Evolutionary conservation across 2,888 invertebrate species (phyloP), one percentile per base, ranked within the genome.

Genomic region (Cremastobaeus sp.): DNA sequence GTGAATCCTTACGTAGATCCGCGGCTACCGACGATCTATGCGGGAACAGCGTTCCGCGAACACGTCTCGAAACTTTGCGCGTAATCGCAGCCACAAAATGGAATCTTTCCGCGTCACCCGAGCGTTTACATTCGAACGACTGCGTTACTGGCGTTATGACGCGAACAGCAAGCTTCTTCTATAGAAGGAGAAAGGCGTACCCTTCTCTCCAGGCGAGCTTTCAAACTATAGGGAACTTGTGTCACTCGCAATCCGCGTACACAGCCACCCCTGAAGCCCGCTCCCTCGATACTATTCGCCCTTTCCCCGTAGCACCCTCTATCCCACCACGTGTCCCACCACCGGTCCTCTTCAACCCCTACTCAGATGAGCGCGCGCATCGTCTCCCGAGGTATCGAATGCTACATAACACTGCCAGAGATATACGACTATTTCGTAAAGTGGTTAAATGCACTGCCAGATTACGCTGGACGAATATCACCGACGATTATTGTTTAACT

Each of bases 371-470:
- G 79, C 77, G 66, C 78, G 77, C 78, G 77, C 77, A 79, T 74
- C 78, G 66, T 76, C 76, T 68, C 68, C 73, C 80, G 82, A 83
- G 84, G 82, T 86, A 86, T 85, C 85, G 85, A 86, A 85, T 86
- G 81, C 84, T 83, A 85, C 84, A 85, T 85, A 82, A 83, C 83
- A 79, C 80, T 71, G 78, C 71, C 76, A 65, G 79, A 82, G 79
- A 84, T 84, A 83, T 83, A 85, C 82, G 82, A 79, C 82, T 83
- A 83, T 84, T 84, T 85, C 83, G 79, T 82, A 84, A 84, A 85
- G 84, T 85, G 84, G 83, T 86, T 85, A 85, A 86, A 86, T 86
- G 84, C 85, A 85, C 86, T 84, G 82, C 82, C 82, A 84, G 84
- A 86, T 85, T 86, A 83, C 81, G 83, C 75, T 73, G 62, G 75